These are phyloP conservation scores for Drosophila formosana DNA, from an alignment of 2,888 invertebrate species.

Conservation along the genomic window DNA sequence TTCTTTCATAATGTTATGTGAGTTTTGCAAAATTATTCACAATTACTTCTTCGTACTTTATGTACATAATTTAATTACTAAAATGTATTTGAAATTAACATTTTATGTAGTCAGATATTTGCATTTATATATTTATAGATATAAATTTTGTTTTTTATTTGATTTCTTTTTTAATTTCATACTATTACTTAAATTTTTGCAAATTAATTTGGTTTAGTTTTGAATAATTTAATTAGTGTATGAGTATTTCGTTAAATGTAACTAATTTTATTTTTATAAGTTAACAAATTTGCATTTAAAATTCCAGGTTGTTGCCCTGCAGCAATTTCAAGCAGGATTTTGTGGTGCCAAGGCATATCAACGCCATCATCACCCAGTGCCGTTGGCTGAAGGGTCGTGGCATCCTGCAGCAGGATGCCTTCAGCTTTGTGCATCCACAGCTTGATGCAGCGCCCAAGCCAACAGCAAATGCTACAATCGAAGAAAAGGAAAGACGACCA, in stretches of 20 bases:
- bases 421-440: conserved; percentile 85
- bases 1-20: too few species aligned
- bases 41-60: too few species aligned
- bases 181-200: too few species aligned
- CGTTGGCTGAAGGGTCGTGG: conserved; percentile 81
- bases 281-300: background rate
- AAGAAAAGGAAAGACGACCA: conserved; percentile 62
- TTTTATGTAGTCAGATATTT: too few species aligned
- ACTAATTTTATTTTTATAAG: background rate
- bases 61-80: background rate
- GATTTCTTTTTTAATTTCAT: too few species aligned
- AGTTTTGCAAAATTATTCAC: too few species aligned
- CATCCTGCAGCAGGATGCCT: conserved; percentile 84
- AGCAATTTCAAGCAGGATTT: conserved; percentile 71
- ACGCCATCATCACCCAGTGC: conserved; percentile 74
- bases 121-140: too few species aligned
- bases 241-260: background rate
- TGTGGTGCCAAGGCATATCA: conserved; percentile 64
- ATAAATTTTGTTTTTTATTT: too few species aligned
- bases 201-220: too few species aligned
- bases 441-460: background rate
- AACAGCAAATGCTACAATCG: background rate
- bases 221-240: too few species aligned
- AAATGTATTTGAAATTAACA: background rate
- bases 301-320: conserved; percentile 72